Conservation (phyloP, 1,140 invertebrate genomes). For the Drosophila yakuba region DNA sequence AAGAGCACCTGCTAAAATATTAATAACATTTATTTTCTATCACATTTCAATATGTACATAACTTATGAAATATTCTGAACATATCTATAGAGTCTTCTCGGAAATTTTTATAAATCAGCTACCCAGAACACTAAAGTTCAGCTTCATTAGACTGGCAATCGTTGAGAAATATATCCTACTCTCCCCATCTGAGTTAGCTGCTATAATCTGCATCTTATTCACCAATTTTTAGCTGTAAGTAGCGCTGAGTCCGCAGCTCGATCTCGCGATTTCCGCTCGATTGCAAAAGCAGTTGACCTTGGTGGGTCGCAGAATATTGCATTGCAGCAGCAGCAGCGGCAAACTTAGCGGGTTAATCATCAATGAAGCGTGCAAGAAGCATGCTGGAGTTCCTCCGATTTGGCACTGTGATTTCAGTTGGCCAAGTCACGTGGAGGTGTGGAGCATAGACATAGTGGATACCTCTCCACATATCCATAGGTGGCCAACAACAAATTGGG, state of each 20-base stretch:
- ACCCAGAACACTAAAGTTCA: neutral
- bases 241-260: constrained; percentile 34
- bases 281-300: constrained; percentile 66
- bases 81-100: too few species aligned
- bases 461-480: too few species aligned
- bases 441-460: neutral
- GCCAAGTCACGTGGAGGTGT: constrained; percentile 53
- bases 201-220: constrained; percentile 58
- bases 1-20: too few species aligned
- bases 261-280: constrained; percentile 41
- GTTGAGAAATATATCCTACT: neutral
- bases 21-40: too few species aligned
- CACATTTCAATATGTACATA: too few species aligned
- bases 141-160: constrained; percentile 1
- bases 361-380: constrained; percentile 76
- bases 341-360: constrained; percentile 55
- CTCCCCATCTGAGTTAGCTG: neutral
- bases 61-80: too few species aligned
- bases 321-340: constrained; percentile 34
- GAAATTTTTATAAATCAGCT: neutral
- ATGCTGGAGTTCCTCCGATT: constrained; percentile 9
- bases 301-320: constrained; percentile 34
- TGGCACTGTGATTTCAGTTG: constrained; percentile 36
- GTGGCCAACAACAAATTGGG: constrained; percentile 2
- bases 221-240: constrained; percentile 57